Evolutionary conservation across 2,797 vertebrate species (phyloP), one percentile per base, ranked within the genome.

Genomic region (Coregonus suidteri): DNA sequence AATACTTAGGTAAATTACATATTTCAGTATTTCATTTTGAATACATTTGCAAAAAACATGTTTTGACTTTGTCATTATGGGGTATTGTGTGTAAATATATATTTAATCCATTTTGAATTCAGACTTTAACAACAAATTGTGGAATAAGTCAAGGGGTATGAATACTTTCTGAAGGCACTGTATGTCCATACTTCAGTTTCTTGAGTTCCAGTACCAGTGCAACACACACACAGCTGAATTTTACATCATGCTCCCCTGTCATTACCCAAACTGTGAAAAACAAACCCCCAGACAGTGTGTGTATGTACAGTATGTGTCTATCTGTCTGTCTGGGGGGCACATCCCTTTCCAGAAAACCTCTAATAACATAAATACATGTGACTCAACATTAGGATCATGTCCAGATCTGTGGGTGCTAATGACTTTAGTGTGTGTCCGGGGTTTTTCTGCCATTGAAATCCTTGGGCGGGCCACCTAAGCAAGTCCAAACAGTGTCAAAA

Each of bases 201-300:
- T 25, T 1, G 37, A 20, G 59, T n/a, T 18, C 41, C 11, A 47
- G 41, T 16, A 67, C 37, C 56, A 18, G 41, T 11, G 85, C 53
- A 86, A 47, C 83, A 87, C 79, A 80, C 79, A 81, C 88, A 86
- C 91, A 91, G 90, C 92, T 92, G 90, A 90, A 85, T 87, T 93
- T 91, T 82, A 90, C 90, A 94, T 93, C 90, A 91, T 77, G 78
- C 82, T 83, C 84, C 83, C 87, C 81, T 83, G 75, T 90, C 87
- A 90, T 91, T 89, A 93, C 82, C 85, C 81, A 88, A 90, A 93
- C 91, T 91, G 92, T 93, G 93, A 93, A 91, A 94, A 93, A 91
- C 87, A 93, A 91, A 91, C 87, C 85, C 41, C 87, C 90, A 91
- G 88, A 89, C 87, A 30, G 78, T 77, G 34, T 76, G 77, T 87